Percentiles rank a stretch among this genome's conserved stretches.
phyloP scores from a whole-genome alignment of 1,140 invertebrate species.

The Zophobas morio region DNA sequence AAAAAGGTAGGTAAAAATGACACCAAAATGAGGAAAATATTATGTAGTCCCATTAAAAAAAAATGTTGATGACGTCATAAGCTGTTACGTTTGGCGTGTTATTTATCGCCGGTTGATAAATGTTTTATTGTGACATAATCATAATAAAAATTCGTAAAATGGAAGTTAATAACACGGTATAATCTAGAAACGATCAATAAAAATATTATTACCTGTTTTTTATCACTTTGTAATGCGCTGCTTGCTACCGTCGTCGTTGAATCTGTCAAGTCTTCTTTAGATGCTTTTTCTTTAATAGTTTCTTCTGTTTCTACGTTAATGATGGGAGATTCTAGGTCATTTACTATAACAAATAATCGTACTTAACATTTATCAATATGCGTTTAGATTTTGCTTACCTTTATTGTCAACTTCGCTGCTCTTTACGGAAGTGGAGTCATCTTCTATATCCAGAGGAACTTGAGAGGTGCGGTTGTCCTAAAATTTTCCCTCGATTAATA shows the following conservation, averaged over 20 bases:
- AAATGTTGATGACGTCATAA: no score
- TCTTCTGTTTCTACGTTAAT: conserved; percentile 59
- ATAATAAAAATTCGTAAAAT: no score
- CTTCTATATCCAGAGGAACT: conserved; percentile 89
- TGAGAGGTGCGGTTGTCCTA: conserved; percentile 90
- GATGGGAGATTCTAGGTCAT: conserved; percentile 37
- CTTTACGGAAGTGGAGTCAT: conserved; percentile 87
- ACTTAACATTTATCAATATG: conserved; percentile 1
- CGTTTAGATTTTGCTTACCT: conserved; percentile 68
- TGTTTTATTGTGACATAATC: no score
- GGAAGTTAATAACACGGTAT: no score
- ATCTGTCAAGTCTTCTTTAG: conserved; percentile 69
- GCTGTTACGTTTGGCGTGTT: no score
- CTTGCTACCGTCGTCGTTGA: conserved; percentile 37
- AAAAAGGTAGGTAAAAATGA: no score
- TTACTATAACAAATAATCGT: conserved; percentile 9
- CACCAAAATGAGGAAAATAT: no score
- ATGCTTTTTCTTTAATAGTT: conserved; percentile 61
- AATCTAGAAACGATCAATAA: not conserved
- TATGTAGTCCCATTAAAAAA: no score
- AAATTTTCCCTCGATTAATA: conserved; percentile 53
- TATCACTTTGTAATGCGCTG: conserved; percentile 66
- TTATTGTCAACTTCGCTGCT: conserved; percentile 84
- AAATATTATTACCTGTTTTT: conserved; percentile 68
- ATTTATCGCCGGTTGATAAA: no score